Base-by-base conservation (phyloP, 2,888 invertebrate species). In the Sinohyriopsis cumingii region DNA sequence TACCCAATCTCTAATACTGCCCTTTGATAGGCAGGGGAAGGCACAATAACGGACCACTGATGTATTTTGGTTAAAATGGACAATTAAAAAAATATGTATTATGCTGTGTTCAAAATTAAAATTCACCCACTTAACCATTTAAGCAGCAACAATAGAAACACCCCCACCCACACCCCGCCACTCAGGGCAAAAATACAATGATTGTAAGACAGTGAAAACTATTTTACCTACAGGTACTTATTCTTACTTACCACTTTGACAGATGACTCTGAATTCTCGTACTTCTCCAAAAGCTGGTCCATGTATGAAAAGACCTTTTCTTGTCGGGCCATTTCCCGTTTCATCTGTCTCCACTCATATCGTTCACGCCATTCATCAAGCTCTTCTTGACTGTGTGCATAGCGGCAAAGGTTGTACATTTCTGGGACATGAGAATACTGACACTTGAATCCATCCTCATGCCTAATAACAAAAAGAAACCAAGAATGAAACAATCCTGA, bases 361-460 rank as follows among this genome's bases (percentile, higher is more conserved):
- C 89, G 68, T 71, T 88, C 88, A 60, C 73, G 76, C 89, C 89
- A 89, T 76, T 89, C 89, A 60, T 89, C 88, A 65, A 89, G 78
- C 70, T 89, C 89, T 65, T 86, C 86, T 65, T 83, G 79, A 54
- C 82, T 82, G 79, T 89, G 89, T 19, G 89, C 89, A 64, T 77
- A 82, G 57, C 78, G 79, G 76, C 89, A 89, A 69, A 84, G 71
- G 82, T 89, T 89, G 78, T 87, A 84, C 83, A 83, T 83, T 72
- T 87, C 86, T 6, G 85, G 86, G 12, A 80, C 82, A 67, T 81
- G 75, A 0, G 88, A 88, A 71, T 86, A 89, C 65, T 78, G 80
- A 72, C 87, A 87, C 25, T 82, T 81, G n/a, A 69, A 69, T 3
- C 73, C 77, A 18, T 79, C 68, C 60, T 67, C 15, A 69, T 87